These are phyloP conservation scores for Chiroxiphia lanceolata DNA, from an alignment of 2,797 vertebrate genomes.

Conservation along the genomic window DNA sequence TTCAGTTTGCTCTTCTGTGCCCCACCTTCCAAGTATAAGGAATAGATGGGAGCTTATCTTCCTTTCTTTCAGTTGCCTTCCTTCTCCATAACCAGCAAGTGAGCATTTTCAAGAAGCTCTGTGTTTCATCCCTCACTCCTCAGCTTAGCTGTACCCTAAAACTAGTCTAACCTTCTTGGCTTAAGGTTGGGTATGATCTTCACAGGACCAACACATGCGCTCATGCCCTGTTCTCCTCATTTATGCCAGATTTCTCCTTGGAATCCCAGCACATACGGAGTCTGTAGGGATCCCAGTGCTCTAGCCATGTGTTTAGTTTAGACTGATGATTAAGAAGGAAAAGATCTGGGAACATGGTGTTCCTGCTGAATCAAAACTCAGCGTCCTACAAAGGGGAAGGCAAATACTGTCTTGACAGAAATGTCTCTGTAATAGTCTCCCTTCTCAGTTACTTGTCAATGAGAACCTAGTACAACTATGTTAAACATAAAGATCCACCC, in stretches of 20 bases:
- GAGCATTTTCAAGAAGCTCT: background rate
- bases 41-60: background rate
- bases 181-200: background rate
- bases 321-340: background rate
- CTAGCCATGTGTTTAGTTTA: background rate
- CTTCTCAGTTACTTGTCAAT: background rate
- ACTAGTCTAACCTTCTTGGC: background rate
- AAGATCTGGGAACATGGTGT: fast-evolving
- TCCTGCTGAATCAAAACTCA: background rate
- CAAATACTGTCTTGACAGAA: background rate
- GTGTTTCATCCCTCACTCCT: background rate
- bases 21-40: background rate
- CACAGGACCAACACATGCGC: background rate
- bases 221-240: background rate
- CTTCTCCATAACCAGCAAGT: background rate
- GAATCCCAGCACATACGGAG: background rate
- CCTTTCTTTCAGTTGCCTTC: background rate
- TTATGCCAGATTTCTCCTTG: background rate
- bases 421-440: background rate
- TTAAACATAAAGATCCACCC: background rate
- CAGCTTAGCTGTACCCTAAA: background rate
- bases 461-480: background rate
- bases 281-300: background rate
- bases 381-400: background rate
- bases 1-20: background rate